Evolutionary conservation across 2,797 vertebrate species (phyloP).

Genomic region (Labeo calbasu): DNA sequence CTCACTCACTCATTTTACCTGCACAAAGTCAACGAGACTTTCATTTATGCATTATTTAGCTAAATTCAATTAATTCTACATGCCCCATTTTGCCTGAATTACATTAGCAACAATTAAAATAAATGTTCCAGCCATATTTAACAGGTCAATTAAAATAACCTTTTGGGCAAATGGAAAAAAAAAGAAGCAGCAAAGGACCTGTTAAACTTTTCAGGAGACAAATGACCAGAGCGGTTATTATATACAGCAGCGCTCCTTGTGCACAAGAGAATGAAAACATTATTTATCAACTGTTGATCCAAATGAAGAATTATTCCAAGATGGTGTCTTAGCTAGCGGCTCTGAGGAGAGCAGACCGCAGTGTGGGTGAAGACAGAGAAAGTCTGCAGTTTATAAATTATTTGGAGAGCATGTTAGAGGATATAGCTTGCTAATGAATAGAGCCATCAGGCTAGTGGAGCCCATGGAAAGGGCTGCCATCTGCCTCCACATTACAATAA

Average conservation of each 20-base stretch:
- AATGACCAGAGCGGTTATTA: slow-evolving; percentile 47
- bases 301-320: slow-evolving; percentile 53
- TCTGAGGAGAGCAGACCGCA: slow-evolving; percentile 3
- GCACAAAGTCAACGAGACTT: slow-evolving; percentile 47
- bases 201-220: slow-evolving; percentile 48
- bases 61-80: slow-evolving; percentile 59
- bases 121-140: slow-evolving; percentile 58
- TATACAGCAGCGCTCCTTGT: slow-evolving; percentile 28
- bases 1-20: slow-evolving; percentile 45
- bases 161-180: slow-evolving; percentile 45
- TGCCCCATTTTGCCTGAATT: slow-evolving; percentile 45
- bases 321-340: slow-evolving; percentile 40
- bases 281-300: slow-evolving; percentile 53
- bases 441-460: slow-evolving; percentile 80
- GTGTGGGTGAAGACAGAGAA: slow-evolving; percentile 26
- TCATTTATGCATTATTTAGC: slow-evolving; percentile 69
- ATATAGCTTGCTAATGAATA: slow-evolving; percentile 77
- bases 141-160: slow-evolving; percentile 62
- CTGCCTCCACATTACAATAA: slow-evolving; percentile 81
- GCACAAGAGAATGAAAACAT: slow-evolving; percentile 37
- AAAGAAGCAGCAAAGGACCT: slow-evolving; percentile 12
- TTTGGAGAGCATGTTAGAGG: slow-evolving; percentile 68
- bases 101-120: slow-evolving; percentile 62
- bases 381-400: slow-evolving; percentile 61
- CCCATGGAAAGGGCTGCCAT: slow-evolving; percentile 79